phyloP scores from a whole-genome alignment of 2,888 invertebrate genomes.

The Unio pictorum region DNA sequence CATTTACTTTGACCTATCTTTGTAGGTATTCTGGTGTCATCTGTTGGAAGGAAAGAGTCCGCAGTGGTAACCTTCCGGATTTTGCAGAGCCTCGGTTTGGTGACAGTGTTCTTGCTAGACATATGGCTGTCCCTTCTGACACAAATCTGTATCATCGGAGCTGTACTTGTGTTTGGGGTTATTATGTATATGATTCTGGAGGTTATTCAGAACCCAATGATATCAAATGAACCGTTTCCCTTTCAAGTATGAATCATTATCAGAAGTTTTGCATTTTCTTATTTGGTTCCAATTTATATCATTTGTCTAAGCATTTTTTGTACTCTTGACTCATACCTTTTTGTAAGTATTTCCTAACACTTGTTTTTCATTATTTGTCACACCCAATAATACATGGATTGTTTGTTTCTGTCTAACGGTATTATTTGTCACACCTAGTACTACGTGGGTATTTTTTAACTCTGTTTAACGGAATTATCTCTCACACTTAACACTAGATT shows the following conservation, averaged over 20 bases:
- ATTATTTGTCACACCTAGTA: no score
- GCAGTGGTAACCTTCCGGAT: slow-evolving; percentile 56
- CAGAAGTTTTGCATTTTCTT: no score
- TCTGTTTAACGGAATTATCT: no score
- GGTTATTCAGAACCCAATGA: slow-evolving; percentile 40
- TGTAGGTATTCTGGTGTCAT: slow-evolving; percentile 26
- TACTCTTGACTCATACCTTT: no score
- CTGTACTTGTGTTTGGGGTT: slow-evolving; percentile 40
- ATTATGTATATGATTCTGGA: slow-evolving; percentile 45
- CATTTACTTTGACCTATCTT: background rate
- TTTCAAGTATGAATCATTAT: slow-evolving; percentile 8
- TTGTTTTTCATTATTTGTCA: no score
- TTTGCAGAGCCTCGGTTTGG: slow-evolving; percentile 56
- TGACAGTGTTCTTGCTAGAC: slow-evolving; percentile 39
- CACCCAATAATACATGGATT: no score
- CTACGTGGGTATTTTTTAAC: no score
- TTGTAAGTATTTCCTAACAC: no score
- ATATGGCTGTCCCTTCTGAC: slow-evolving; percentile 38
- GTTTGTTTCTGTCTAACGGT: no score
- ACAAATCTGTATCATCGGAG: slow-evolving; percentile 38
- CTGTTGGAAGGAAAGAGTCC: slow-evolving; percentile 42
- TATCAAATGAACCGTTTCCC: slow-evolving; percentile 39
- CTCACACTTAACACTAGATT: no score
- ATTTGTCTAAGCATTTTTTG: no score
- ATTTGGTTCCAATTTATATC: no score